Evolutionary conservation across 2,888 invertebrate genomes (phyloP), one percentile per base, ranked within the genome.

Genomic region (Andrena camellia): DNA sequence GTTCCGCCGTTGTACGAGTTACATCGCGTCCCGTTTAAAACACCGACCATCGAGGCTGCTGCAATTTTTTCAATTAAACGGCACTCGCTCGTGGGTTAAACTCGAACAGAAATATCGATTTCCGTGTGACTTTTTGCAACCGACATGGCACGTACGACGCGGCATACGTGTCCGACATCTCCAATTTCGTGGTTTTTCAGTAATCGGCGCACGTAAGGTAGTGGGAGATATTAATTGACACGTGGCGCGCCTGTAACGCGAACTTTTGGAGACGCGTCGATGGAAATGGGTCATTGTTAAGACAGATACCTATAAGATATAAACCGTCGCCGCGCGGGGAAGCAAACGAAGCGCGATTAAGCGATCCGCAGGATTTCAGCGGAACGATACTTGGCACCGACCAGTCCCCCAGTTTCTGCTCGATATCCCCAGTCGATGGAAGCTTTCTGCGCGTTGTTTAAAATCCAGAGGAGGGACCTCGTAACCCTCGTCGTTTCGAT

Each of bases 211-310:
- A 59, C 59, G 60, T 33, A 29, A 35, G 10, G 10, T 3, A 2
- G 2, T 2, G 2, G 8, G 2, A 5, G 42, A 54, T n/a, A 48
- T 66, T 80, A 78, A 80, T 80, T 71, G 60, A 48, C 71, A 35
- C 48, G 78, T 62, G 70, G 60, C 66, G 20, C 4, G 64, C 31
- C 31, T 50, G 20, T 26, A 10, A 48, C 59, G 20, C 48, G 50
- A 63, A 26, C 23, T 66, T 63, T 1, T 1, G 26, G 26, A 35
- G n/a, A 35, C 20, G 5, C 31, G 6, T 8, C 20, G 6, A 10
- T 17, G 67, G 33, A 71, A 80, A 67, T 60, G 52, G 74, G 74
- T 74, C 35, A 29, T 50, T 20, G 59, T 74, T 73, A 59, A 64
- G 48, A 66, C 64, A 48, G 50, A 67, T 17, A 42, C 17, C 17